Base-by-base conservation (phyloP, 2,888 invertebrate species). In the Cheilosia soror region DNA sequence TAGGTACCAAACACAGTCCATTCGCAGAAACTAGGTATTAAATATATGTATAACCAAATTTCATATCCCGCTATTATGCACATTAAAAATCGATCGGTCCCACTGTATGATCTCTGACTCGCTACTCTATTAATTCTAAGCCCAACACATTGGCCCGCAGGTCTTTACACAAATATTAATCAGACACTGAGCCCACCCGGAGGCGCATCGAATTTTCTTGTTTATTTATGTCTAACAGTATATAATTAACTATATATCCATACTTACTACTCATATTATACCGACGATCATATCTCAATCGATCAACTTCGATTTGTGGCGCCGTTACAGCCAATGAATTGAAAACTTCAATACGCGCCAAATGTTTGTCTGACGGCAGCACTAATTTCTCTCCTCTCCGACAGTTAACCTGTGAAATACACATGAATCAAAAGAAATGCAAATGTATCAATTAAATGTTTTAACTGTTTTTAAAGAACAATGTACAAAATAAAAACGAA, bases 321-420 rank as follows among this genome's bases (percentile, higher is more conserved):
- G 96, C 96, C 71, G 95, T 93, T 5, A 97, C 96, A 91, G 96
- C 96, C 83, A 96, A 94, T 81, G 96, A 96, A 90, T 96, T 97
- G 89, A 96, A 96, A 13, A 97, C 96, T 90, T 96, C 96, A 72
- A 96, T 92, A 82, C 92, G 90, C 69, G 91, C 92, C 88, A 92
- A 88, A 84, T 92, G 91, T 85, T 90, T 90, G 72, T 92, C 89
- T 85, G 92, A 85, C 89, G 89, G 88, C 90, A 92, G 88, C 87
- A 91, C 81, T 89, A 93, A 88, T 77, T 89, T 88, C 65, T 91
- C 90, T 20, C 88, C 88, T 73, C 89, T 90, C 69, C 89, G 89
- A 88, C 93, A 93, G 89, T 93, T 91, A 37, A 92, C 89, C 93
- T 93, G 88, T 72, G 89, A 89, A 58, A 47, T 27, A 62, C 60